Evolutionary conservation across 2,888 invertebrate genomes (phyloP).

Genomic region (Candidula unifasciata): DNA sequence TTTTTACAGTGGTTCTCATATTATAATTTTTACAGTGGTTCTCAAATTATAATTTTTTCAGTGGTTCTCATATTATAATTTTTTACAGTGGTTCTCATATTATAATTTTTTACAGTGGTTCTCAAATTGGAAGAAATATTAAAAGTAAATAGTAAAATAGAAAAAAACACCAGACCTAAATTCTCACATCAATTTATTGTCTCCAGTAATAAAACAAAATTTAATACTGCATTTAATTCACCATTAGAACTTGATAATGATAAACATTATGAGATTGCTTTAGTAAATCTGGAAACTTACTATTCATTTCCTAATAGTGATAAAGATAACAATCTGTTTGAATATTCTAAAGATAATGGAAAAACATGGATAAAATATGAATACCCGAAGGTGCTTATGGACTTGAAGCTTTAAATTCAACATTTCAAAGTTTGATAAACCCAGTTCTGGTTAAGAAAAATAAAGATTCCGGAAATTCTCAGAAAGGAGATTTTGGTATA

Average conservation of each 20-base stretch:
- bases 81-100: no score
- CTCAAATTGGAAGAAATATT: slow-evolving; percentile 13
- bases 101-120: no score
- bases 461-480: not conserved
- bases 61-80: no score
- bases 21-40: no score
- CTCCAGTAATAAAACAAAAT: slow-evolving; percentile 10
- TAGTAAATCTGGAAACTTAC: slow-evolving; percentile 41
- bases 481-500: not conserved
- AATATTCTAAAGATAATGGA: slow-evolving; percentile 18
- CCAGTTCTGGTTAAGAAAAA: not conserved
- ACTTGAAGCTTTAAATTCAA: not conserved
- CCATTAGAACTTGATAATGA: slow-evolving; percentile 12
- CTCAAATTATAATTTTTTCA: no score
- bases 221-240: slow-evolving; percentile 3
- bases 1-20: no score
- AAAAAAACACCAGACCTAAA: slow-evolving; percentile 1
- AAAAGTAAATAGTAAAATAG: slow-evolving; percentile 17
- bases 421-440: not conserved
- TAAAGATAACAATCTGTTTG: not conserved
- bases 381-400: slow-evolving; percentile 16
- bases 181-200: not conserved
- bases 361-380: slow-evolving; percentile 12
- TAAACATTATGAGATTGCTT: slow-evolving; percentile 42
- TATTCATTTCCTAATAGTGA: slow-evolving; percentile 20